Conservation (phyloP, 2,888 invertebrate genomes). For the Drosophila mettleri region DNA sequence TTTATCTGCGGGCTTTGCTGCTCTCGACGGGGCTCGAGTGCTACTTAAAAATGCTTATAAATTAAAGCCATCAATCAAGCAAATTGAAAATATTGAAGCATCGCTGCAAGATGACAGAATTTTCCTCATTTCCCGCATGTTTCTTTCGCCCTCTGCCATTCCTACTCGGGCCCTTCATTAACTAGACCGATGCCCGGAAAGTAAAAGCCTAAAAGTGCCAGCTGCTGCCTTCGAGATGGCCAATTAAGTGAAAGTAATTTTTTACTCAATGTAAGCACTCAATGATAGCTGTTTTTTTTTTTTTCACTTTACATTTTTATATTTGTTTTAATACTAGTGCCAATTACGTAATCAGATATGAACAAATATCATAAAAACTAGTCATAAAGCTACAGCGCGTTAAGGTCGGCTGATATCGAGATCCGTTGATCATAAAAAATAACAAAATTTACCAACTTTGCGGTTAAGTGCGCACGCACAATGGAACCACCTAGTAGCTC, state of each 20-base stretch:
- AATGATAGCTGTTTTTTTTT: constrained; percentile 9
- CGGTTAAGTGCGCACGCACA: constrained; percentile 74
- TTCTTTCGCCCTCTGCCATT: background rate
- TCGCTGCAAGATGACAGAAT: constrained; percentile 41
- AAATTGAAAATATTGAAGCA: constrained; percentile 59
- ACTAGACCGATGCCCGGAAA: constrained; percentile 30
- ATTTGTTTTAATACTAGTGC: constrained; percentile 24
- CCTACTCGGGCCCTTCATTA: background rate
- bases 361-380: constrained; percentile 37
- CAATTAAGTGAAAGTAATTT: constrained; percentile 66
- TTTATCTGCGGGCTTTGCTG: constrained; percentile 40
- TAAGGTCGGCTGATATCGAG: constrained; percentile 23
- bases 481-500: constrained; percentile 38
- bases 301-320: background rate
- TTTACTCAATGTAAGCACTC: constrained; percentile 11
- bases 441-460: constrained; percentile 61
- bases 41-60: constrained; percentile 53
- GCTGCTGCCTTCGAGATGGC: constrained; percentile 20
- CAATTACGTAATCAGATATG: constrained; percentile 39
- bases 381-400: constrained; percentile 34
- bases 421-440: constrained; percentile 35
- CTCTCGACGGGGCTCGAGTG: constrained; percentile 19
- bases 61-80: constrained; percentile 57
- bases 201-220: constrained; percentile 46
- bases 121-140: constrained; percentile 10